phyloP scores from a whole-genome alignment of 2,113 vertebrate genomes.

The Sciurus niger region DNA sequence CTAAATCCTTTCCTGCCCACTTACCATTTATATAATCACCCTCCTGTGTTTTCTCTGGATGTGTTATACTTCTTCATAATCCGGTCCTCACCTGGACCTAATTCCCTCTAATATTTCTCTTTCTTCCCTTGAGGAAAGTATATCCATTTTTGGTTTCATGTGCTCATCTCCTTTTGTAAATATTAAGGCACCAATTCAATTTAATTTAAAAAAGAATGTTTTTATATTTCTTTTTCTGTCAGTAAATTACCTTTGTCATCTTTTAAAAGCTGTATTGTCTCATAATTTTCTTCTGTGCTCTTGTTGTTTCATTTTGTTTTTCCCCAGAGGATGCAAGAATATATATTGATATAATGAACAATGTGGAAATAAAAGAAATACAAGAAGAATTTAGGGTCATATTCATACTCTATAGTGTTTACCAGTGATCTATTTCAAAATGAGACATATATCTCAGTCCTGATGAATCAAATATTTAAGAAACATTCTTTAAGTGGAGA shows the following conservation, averaged over 20 bases:
- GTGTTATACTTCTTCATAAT: constrained; percentile 69
- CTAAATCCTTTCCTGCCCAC: constrained; percentile 55
- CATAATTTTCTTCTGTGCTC: constrained; percentile 75
- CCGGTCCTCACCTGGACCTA: constrained; percentile 63
- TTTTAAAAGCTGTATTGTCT: constrained; percentile 80
- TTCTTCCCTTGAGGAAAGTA: constrained; percentile 76
- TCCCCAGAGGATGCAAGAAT: constrained; percentile 70
- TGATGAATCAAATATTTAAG: constrained; percentile 82
- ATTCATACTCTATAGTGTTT: constrained; percentile 67
- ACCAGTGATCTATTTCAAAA: constrained; percentile 79
- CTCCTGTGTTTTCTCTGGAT: constrained; percentile 68
- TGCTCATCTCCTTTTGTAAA: constrained; percentile 75
- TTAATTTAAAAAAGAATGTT: constrained; percentile 83
- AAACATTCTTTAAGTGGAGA: constrained; percentile 76
- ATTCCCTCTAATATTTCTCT: constrained; percentile 78
- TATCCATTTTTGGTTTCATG: constrained; percentile 75
- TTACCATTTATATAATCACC: constrained; percentile 60
- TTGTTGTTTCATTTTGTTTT: constrained; percentile 76
- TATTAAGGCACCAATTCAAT: constrained; percentile 71
- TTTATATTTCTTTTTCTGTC: constrained; percentile 77
- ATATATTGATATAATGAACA: constrained; percentile 79
- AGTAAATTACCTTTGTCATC: constrained; percentile 80
- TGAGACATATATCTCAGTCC: constrained; percentile 74
- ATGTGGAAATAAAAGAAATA: constrained; percentile 61
- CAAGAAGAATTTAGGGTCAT: constrained; percentile 76